Evolutionary conservation across 2,888 invertebrate species (phyloP).

Genomic region (Limnephilus lunatus): DNA sequence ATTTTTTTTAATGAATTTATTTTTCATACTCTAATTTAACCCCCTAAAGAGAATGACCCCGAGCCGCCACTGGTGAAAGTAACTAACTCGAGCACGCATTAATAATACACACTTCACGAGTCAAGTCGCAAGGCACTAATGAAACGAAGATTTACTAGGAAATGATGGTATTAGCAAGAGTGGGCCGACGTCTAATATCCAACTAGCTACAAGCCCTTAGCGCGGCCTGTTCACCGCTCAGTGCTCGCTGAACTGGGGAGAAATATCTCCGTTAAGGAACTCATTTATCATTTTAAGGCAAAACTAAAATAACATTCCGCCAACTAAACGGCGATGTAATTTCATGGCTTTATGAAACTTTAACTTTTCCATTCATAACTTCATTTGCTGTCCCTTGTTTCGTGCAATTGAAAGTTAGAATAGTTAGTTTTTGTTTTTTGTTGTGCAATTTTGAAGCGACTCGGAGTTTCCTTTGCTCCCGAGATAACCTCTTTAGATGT

Average conservation of each 20-base stretch:
- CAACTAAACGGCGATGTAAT: not conserved
- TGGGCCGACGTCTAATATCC: slow-evolving; percentile 6
- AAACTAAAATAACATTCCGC: slow-evolving; percentile 24
- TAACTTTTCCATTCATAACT: slow-evolving; percentile 26
- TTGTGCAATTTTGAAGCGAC: not conserved
- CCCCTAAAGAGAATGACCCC: no score
- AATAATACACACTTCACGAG: not conserved
- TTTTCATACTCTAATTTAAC: no score
- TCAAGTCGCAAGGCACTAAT: not conserved
- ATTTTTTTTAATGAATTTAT: no score
- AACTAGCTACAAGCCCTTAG: not conserved
- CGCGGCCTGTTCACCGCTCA: not conserved
- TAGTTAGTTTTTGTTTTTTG: not conserved
- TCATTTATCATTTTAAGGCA: slow-evolving; percentile 18
- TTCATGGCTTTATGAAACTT: slow-evolving; percentile 21
- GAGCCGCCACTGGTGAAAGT: not conserved
- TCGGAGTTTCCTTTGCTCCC: not conserved
- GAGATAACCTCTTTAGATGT: not conserved
- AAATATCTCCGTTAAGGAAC: slow-evolving; percentile 2
- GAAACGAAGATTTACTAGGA: slow-evolving; percentile 9
- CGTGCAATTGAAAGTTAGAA: not conserved
- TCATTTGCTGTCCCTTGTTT: slow-evolving; percentile 6
- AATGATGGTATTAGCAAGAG: not conserved
- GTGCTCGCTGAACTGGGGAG: not conserved
- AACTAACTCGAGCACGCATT: not conserved